Conservation (phyloP, 2,888 invertebrate genomes). For the Serrognathus titanus region DNA sequence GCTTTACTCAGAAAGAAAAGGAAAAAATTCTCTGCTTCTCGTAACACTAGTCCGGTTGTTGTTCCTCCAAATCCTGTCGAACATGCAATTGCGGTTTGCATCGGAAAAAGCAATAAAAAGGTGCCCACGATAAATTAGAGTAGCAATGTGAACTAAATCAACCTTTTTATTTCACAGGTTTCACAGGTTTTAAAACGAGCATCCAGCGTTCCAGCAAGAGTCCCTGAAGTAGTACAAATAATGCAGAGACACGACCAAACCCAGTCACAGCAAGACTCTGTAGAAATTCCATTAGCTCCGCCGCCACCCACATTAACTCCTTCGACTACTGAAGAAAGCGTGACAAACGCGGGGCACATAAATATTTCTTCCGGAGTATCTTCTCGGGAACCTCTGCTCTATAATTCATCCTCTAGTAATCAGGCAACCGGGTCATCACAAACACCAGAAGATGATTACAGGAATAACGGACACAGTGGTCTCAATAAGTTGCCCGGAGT, state of each 20-base stretch:
- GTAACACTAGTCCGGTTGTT: constrained; percentile 61
- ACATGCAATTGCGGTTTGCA: constrained; percentile 40
- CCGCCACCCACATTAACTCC: constrained; percentile 50
- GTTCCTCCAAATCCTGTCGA: constrained; percentile 50
- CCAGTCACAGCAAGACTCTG: constrained; percentile 61
- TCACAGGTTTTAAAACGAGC: constrained; percentile 63
- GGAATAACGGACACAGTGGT: constrained; percentile 53
- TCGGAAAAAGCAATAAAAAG: constrained; percentile 36
- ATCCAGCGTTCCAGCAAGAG: constrained; percentile 65
- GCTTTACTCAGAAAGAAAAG: constrained; percentile 75
- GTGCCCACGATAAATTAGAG: constrained; percentile 15
- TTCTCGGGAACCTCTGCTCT: constrained; percentile 64
- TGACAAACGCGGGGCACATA: constrained; percentile 38
- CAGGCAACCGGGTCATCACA: constrained; percentile 46
- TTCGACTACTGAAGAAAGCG: constrained; percentile 57
- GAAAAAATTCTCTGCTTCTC: constrained; percentile 78
- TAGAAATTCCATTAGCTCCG: constrained; percentile 42
- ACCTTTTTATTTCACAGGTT: constrained; percentile 28
- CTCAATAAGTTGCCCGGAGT: constrained; percentile 68
- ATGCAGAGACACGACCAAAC: constrained; percentile 57
- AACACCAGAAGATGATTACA: constrained; percentile 49
- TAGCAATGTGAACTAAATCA: not conserved
- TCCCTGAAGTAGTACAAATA: constrained; percentile 49
- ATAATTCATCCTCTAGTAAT: constrained; percentile 50
- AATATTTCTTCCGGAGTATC: constrained; percentile 30